Evolutionary conservation across 2,113 vertebrate species (phyloP).

Genomic region (Bubalus kerabau): DNA sequence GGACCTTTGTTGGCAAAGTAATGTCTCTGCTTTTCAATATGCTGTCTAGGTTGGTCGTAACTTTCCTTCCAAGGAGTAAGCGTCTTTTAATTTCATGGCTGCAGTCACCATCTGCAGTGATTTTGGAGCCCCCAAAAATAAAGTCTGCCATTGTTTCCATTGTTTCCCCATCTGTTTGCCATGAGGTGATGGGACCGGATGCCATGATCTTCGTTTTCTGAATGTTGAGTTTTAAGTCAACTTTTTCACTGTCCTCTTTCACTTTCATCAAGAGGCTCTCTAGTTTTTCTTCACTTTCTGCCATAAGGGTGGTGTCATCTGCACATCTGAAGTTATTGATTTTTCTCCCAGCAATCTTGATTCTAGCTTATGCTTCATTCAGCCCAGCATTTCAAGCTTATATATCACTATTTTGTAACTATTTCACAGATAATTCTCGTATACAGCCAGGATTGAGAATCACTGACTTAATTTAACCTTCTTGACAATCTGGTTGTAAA

Average conservation of each 20-base stretch:
- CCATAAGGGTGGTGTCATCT: not conserved
- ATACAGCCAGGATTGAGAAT: not conserved
- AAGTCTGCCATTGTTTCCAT: not conserved
- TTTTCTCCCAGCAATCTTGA: not conserved
- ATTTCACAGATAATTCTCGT: not conserved
- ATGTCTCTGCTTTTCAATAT: not conserved
- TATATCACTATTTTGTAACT: not conserved
- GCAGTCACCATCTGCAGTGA: not conserved
- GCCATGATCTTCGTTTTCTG: not conserved
- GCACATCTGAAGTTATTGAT: not conserved
- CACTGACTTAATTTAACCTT: not conserved
- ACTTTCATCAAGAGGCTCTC: not conserved
- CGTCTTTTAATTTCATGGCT: not conserved
- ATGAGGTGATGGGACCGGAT: not conserved
- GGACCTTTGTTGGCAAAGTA: not conserved
- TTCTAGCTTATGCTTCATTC: not conserved
- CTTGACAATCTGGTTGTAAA: not conserved
- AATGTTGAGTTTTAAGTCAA: not conserved
- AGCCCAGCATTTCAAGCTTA: not conserved
- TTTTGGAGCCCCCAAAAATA: not conserved
- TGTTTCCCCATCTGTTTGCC: not conserved
- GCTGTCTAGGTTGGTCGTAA: not conserved
- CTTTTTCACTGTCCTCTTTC: not conserved
- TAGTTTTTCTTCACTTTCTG: not conserved
- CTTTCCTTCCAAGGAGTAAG: not conserved